Percentiles rank a stretch among this genome's conserved stretches.
These are phyloP conservation scores for Spodoptera picta DNA, from an alignment of 2,888 invertebrate genomes.

Conservation along the genomic window DNA sequence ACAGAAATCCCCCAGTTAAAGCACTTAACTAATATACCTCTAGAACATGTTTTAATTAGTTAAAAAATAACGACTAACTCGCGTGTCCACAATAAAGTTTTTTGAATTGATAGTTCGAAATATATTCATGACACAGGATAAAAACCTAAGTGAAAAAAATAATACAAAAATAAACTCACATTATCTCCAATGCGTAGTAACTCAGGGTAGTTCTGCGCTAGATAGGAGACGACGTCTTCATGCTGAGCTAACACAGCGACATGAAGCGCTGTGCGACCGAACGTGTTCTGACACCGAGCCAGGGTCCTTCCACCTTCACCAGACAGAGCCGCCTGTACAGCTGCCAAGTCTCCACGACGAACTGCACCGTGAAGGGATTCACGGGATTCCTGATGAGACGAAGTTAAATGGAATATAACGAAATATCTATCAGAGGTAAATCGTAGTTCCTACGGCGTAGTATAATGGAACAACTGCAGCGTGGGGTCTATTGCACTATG, in stretches of 20 bases:
- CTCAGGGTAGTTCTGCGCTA: slow-evolving; percentile 92
- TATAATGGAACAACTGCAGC: no score
- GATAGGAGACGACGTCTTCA: slow-evolving; percentile 93
- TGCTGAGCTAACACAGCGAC: slow-evolving; percentile 95
- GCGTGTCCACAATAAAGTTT: no score
- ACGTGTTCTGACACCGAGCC: slow-evolving; percentile 89
- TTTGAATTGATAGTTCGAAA: no score
- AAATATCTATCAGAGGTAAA: no score
- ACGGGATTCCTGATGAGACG: slow-evolving; percentile 90
- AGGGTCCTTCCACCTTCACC: slow-evolving; percentile 82
- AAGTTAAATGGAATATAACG: not conserved
- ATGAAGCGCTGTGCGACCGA: slow-evolving; percentile 94
- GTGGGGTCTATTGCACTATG: no score
- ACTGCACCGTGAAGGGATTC: slow-evolving; percentile 93
- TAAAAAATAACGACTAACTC: no score
- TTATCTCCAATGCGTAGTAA: slow-evolving; percentile 94
- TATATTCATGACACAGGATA: no score
- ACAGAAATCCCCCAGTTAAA: no score
- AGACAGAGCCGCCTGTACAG: slow-evolving; percentile 88
- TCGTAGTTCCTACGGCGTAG: no score
- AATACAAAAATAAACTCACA: slow-evolving; percentile 85
- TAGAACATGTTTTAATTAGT: no score
- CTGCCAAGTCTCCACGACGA: slow-evolving; percentile 88
- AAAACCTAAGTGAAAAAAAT: no score
- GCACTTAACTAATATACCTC: no score